Evolutionary conservation across 2,797 vertebrate genomes (phyloP).

Genomic region (Spea hammondii): DNA sequence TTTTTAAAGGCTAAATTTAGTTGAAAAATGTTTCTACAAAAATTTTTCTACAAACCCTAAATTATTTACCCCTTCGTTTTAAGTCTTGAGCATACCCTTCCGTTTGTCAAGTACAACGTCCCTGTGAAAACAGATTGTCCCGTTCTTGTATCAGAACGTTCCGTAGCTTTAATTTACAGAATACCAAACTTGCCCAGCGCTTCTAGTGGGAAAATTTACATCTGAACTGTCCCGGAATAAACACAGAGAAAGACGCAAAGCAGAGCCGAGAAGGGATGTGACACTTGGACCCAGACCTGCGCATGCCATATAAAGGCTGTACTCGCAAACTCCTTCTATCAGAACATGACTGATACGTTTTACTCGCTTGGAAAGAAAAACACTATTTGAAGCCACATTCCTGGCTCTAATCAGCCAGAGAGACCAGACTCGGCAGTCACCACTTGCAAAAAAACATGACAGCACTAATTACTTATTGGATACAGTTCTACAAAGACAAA

Average conservation of each 20-base stretch:
- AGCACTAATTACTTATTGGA: conserved; percentile 42
- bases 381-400: conserved; percentile 14
- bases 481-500: conserved; percentile 24
- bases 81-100: not conserved
- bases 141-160: not conserved
- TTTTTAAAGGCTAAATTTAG: too few relatives aligned
- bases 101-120: not conserved
- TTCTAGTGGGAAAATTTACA: conserved; percentile 23
- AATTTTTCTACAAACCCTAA: too few relatives aligned
- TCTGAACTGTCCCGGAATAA: conserved; percentile 46
- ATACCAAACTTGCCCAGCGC: conserved; percentile 7
- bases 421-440: conserved; percentile 4
- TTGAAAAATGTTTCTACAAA: too few relatives aligned
- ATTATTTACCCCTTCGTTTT: too few relatives aligned
- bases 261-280: conserved; percentile 28
- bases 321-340: conserved; percentile 19
- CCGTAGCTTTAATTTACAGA: conserved; percentile 6
- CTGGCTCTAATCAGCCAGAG: conserved; percentile 26
- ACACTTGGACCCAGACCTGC: conserved; percentile 32
- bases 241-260: conserved; percentile 29
- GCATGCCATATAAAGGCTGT: conserved; percentile 43
- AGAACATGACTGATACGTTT: conserved; percentile 32
- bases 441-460: conserved; percentile 12
- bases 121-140: not conserved
- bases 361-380: conserved; percentile 7